phyloP scores from a whole-genome alignment of 2,888 invertebrate species.

The Danaus chrysippus region DNA sequence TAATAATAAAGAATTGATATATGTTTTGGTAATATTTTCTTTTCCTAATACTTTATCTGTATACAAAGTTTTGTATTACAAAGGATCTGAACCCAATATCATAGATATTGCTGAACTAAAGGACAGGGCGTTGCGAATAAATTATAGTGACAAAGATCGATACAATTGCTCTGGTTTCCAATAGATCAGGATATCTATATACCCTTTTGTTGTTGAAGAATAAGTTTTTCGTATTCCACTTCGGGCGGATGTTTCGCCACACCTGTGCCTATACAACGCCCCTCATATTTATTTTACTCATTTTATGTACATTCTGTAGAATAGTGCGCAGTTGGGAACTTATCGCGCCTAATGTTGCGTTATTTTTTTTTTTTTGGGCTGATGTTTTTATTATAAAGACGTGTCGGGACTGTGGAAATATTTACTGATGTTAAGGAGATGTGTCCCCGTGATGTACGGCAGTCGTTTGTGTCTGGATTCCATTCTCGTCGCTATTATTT shows the following conservation, averaged over 20 bases:
- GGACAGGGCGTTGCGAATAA: neutral
- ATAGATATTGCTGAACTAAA: neutral
- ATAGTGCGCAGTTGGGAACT: slow-evolving; percentile 53
- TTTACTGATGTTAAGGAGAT: slow-evolving; percentile 61
- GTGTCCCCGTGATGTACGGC: slow-evolving; percentile 50
- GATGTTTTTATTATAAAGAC: slow-evolving; percentile 76
- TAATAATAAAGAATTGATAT: too few species aligned
- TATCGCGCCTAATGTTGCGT: slow-evolving; percentile 66
- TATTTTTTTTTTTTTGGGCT: slow-evolving; percentile 56
- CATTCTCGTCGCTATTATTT: slow-evolving; percentile 42
- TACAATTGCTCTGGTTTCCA: neutral
- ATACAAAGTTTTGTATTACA: too few species aligned
- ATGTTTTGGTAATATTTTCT: too few species aligned
- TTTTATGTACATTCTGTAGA: slow-evolving; percentile 31
- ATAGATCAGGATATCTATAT: slow-evolving; percentile 16
- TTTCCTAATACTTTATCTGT: too few species aligned
- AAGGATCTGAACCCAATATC: neutral
- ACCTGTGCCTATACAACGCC: slow-evolving; percentile 60
- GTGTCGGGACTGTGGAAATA: slow-evolving; percentile 60
- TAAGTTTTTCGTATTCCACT: slow-evolving; percentile 68
- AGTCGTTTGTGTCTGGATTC: slow-evolving; percentile 53
- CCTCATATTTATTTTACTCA: slow-evolving; percentile 42
- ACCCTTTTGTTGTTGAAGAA: slow-evolving; percentile 71
- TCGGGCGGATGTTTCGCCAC: slow-evolving; percentile 56
- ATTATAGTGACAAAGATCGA: slow-evolving; percentile 1